phyloP scores from a whole-genome alignment of 64 coral and sea anemone species.

The Catalaphyllia jardinei region DNA sequence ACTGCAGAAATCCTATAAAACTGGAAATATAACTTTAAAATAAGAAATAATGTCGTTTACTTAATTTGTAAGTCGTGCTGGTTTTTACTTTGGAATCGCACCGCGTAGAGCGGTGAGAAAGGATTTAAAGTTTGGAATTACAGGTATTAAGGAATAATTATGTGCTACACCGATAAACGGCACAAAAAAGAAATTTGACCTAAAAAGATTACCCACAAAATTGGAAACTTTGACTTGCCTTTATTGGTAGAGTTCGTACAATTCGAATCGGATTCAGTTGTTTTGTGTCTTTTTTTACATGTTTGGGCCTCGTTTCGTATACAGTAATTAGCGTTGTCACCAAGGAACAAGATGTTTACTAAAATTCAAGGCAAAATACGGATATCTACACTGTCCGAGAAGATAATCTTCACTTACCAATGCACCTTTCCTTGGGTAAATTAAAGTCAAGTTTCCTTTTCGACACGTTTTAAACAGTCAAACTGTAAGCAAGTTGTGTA shows the following conservation, averaged over 20 bases:
- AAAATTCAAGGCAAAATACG: not conserved
- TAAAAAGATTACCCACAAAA: not conserved
- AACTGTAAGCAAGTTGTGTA: not conserved
- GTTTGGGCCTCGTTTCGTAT: too few relatives aligned
- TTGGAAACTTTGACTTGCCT: not conserved
- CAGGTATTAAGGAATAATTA: slow-evolving; percentile 30
- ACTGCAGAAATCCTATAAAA: not conserved
- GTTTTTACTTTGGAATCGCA: not conserved
- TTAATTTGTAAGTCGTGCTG: not conserved
- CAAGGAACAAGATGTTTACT: too few relatives aligned
- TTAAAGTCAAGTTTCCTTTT: not conserved
- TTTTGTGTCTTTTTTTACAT: not conserved
- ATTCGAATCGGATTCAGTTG: not conserved
- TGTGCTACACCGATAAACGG: not conserved
- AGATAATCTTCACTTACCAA: not conserved
- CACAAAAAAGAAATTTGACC: not conserved
- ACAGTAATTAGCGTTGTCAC: too few relatives aligned
- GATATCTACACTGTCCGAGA: not conserved
- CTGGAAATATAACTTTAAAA: not conserved
- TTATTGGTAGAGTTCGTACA: not conserved
- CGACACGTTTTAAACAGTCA: not conserved
- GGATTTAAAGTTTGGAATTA: not conserved
- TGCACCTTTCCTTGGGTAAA: not conserved
- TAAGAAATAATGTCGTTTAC: not conserved
- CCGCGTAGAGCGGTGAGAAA: not conserved